These are phyloP conservation scores for Drosophila takahashii DNA, from an alignment of 1,140 invertebrate species.

Conservation along the genomic window DNA sequence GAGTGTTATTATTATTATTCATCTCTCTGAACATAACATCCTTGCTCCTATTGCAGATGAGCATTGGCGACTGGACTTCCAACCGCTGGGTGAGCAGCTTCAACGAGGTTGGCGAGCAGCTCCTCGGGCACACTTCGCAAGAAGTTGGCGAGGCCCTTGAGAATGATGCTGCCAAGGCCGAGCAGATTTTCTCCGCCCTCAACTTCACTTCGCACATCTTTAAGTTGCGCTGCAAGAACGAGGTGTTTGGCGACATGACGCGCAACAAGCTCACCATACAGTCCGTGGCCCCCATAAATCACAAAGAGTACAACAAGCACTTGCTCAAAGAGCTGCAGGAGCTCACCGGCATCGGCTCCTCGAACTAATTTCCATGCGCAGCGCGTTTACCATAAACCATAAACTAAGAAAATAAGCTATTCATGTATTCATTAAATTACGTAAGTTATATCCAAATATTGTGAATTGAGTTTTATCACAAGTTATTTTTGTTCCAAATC, in stretches of 20 bases:
- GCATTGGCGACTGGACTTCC: constrained; percentile 92
- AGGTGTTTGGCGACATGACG: constrained; percentile 95
- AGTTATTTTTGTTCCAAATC: background rate
- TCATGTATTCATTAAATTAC: constrained; percentile 29
- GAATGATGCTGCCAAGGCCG: constrained; percentile 87
- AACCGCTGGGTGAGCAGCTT: constrained; percentile 96
- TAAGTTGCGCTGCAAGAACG: constrained; percentile 93
- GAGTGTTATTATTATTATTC: constrained; percentile 85
- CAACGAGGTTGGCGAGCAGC: constrained; percentile 92
- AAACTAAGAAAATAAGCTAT: constrained; percentile 11
- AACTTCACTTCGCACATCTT: constrained; percentile 93
- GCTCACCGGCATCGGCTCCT: constrained; percentile 86
- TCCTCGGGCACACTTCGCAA: constrained; percentile 91
- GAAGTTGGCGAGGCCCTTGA: constrained; percentile 90
- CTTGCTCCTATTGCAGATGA: constrained; percentile 86
- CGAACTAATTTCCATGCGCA: constrained; percentile 38
- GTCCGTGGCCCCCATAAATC: constrained; percentile 89
- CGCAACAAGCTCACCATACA: constrained; percentile 91
- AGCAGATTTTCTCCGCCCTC: constrained; percentile 89
- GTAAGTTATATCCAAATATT: constrained; percentile 13
- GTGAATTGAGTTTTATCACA: background rate
- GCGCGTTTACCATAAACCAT: constrained; percentile 17
- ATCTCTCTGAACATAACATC: background rate
- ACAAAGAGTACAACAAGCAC: constrained; percentile 90
- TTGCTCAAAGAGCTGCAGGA: constrained; percentile 89